These are phyloP conservation scores for Littorina saxatilis DNA, from an alignment of 1,140 invertebrate species.

Conservation along the genomic window DNA sequence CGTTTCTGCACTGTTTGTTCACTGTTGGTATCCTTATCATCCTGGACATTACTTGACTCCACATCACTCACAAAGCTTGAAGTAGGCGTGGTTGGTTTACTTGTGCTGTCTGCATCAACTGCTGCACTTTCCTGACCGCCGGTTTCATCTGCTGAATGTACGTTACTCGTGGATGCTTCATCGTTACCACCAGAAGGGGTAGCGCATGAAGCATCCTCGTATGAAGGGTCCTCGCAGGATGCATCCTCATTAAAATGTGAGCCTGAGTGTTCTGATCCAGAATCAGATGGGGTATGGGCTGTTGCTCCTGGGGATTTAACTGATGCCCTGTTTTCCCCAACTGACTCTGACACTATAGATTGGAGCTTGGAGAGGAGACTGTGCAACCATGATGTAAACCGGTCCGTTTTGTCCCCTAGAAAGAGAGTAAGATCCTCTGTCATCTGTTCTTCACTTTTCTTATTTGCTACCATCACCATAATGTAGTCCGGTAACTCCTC, in stretches of 20 bases:
- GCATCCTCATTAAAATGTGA: too few species aligned
- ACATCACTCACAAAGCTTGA: neutral
- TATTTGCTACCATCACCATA: conserved; percentile 98
- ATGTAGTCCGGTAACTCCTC: conserved; percentile 98
- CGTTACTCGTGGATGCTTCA: neutral
- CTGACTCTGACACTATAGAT: conserved; percentile 82
- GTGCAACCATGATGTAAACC: conserved; percentile 93
- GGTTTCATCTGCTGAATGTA: neutral
- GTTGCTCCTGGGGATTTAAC: neutral
- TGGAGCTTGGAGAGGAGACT: conserved; percentile 92
- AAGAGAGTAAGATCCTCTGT: conserved; percentile 93
- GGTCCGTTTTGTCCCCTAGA: conserved; percentile 87
- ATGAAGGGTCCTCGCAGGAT: neutral
- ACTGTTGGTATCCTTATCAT: neutral
- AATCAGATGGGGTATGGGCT: neutral
- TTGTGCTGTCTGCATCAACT: conserved; percentile 5
- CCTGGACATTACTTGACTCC: neutral
- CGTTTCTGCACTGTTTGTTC: neutral
- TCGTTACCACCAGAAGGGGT: neutral
- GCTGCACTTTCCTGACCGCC: neutral
- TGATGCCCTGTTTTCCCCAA: neutral
- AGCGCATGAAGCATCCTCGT: too few species aligned
- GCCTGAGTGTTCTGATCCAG: neutral
- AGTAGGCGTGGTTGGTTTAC: neutral
- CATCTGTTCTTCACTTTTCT: conserved; percentile 93